A percentile compares a stretch with the other conserved stretches of the same genome.
These are phyloP conservation scores for Microplitis demolitor DNA, from an alignment of 1,140 invertebrate genomes.

Conservation along the genomic window DNA sequence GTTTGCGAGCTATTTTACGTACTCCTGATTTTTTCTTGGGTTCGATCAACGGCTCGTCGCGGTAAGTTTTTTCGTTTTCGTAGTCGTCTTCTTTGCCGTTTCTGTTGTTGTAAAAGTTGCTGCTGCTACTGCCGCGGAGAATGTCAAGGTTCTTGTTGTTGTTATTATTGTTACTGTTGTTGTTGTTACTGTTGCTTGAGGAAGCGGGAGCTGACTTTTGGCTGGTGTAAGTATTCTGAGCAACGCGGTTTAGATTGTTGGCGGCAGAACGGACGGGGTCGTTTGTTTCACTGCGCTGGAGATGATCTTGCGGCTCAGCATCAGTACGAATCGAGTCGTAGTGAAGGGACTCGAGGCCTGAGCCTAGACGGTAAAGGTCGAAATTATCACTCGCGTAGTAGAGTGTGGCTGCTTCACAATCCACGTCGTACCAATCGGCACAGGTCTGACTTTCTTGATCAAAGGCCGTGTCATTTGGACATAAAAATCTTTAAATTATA, in stretches of 20 bases:
- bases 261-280: conserved; percentile 61
- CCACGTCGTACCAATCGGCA: conserved; percentile 87
- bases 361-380: conserved; percentile 79
- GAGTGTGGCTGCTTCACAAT: conserved; percentile 78
- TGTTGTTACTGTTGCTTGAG: conserved; percentile 33
- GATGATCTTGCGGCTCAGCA: conserved; percentile 74
- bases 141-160: conserved; percentile 58
- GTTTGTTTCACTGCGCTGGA: conserved; percentile 77
- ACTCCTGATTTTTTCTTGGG: conserved; percentile 51
- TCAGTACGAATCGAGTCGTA: conserved; percentile 63
- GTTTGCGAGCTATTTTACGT: conserved; percentile 55
- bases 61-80: conserved; percentile 60
- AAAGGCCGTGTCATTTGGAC: conserved; percentile 89
- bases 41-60: conserved; percentile 51
- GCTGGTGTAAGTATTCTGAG: conserved; percentile 42
- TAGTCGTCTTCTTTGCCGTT: conserved; percentile 66
- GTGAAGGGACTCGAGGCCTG: conserved; percentile 61
- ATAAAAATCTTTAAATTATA: conserved; percentile 72
- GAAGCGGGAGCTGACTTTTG: conserved; percentile 17
- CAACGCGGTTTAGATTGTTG: conserved; percentile 47
- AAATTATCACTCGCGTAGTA: conserved; percentile 83
- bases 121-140: conserved; percentile 70
- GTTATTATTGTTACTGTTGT: conserved; percentile 40
- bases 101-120: conserved; percentile 71
- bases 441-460: conserved; percentile 92